Conservation (phyloP, 2,113 vertebrate genomes). For the Camelus dromedarius region DNA sequence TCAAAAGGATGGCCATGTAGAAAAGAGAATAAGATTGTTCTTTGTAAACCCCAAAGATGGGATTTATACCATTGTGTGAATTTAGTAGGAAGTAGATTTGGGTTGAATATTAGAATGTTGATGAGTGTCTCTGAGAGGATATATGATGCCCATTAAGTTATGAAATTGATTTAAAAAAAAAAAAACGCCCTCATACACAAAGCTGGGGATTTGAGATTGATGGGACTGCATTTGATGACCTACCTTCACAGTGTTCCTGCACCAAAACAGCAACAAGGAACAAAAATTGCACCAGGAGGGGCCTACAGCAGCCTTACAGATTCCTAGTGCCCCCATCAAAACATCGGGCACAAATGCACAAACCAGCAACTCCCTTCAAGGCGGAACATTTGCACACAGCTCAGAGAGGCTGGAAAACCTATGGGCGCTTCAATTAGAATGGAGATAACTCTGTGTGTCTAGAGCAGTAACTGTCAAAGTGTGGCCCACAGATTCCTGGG, state of each 20-base stretch:
- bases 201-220: neutral
- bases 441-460: neutral
- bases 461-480: neutral
- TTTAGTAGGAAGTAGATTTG: neutral
- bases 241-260: neutral
- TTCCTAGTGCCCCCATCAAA: neutral
- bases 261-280: neutral
- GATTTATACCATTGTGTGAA: neutral
- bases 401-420: neutral
- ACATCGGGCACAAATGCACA: neutral
- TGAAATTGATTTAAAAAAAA: neutral
- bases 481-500: neutral
- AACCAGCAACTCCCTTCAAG: neutral
- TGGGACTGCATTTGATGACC: neutral
- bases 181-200: neutral
- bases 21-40: neutral
- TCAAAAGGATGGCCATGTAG: neutral
- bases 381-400: neutral
- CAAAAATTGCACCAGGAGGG: neutral
- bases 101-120: neutral
- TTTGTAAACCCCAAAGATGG: neutral
- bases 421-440: neutral
- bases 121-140: neutral
- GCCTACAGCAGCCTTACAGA: neutral
- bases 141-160: neutral